Evolutionary conservation across 2,888 invertebrate species (phyloP).

Genomic region (Galeopsomyia nigrocyanea): DNA sequence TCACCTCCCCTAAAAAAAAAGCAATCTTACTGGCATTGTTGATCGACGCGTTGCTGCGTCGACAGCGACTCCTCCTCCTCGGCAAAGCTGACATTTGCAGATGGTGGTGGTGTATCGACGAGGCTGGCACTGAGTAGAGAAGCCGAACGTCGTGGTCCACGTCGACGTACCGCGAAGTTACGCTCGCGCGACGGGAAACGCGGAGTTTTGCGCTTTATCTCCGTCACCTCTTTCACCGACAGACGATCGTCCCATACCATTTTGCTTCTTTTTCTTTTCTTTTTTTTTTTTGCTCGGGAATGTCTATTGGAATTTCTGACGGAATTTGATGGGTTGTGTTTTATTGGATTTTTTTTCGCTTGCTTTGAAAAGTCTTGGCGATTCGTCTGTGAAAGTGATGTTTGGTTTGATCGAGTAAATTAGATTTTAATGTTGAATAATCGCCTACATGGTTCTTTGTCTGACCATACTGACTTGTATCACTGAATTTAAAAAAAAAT

Average conservation of each 20-base stretch:
- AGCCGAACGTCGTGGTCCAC: slow-evolving; percentile 58
- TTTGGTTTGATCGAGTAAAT: no score
- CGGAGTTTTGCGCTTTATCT: slow-evolving; percentile 72
- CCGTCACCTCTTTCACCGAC: slow-evolving; percentile 63
- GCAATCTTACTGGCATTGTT: slow-evolving; percentile 14
- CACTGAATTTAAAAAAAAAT: no score
- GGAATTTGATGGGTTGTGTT: no score
- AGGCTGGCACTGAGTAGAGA: slow-evolving; percentile 45
- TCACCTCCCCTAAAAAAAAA: background rate
- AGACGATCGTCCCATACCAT: slow-evolving; percentile 64
- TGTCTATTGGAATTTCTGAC: no score
- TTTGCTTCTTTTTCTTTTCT: no score
- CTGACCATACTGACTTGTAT: no score
- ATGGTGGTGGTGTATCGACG: background rate
- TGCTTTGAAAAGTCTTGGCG: no score
- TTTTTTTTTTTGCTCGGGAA: no score
- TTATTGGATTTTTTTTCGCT: no score
- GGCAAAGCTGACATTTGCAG: background rate
- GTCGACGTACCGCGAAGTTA: slow-evolving; percentile 77
- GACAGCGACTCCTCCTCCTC: slow-evolving; percentile 15
- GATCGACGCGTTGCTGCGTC: background rate
- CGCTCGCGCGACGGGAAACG: slow-evolving; percentile 79
- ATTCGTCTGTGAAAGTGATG: no score
- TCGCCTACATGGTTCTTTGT: no score
- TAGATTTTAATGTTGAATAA: no score